A percentile compares a stretch with the other conserved stretches of the same genome.
phyloP scores from a whole-genome alignment of 2,797 vertebrate genomes.

The Tapera naevia region DNA sequence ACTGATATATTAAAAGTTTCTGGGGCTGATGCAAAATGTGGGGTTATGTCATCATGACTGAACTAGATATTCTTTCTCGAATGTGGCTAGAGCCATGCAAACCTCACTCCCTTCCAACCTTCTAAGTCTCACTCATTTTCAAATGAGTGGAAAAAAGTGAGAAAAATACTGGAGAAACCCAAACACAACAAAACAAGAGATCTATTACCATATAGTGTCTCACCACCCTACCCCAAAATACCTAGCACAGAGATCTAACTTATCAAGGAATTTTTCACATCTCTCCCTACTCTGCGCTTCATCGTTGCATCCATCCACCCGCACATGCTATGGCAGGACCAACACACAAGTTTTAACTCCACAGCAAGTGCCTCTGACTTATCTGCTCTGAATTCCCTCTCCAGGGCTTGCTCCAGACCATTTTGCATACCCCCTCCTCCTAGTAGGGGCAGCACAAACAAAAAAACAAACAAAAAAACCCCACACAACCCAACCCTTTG shows the following conservation, averaged over 20 bases:
- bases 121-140: background rate
- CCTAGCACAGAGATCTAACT: background rate
- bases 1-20: background rate
- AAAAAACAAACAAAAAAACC: background rate
- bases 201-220: background rate
- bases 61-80: background rate
- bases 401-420: background rate
- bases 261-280: background rate
- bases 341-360: background rate
- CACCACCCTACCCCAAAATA: background rate
- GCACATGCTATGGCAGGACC: background rate
- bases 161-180: background rate
- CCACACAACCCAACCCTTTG: constrained; percentile 28
- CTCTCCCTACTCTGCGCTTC: background rate
- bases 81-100: background rate
- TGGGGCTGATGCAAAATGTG: background rate
- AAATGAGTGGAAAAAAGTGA: background rate
- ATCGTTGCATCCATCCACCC: background rate
- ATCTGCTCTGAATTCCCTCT: background rate
- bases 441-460: background rate
- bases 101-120: background rate
- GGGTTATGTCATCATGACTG: background rate
- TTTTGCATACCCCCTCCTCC: background rate
- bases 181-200: background rate
- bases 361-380: background rate